phyloP scores from a whole-genome alignment of 2,888 invertebrate species.

The Drosophila subquinaria region DNA sequence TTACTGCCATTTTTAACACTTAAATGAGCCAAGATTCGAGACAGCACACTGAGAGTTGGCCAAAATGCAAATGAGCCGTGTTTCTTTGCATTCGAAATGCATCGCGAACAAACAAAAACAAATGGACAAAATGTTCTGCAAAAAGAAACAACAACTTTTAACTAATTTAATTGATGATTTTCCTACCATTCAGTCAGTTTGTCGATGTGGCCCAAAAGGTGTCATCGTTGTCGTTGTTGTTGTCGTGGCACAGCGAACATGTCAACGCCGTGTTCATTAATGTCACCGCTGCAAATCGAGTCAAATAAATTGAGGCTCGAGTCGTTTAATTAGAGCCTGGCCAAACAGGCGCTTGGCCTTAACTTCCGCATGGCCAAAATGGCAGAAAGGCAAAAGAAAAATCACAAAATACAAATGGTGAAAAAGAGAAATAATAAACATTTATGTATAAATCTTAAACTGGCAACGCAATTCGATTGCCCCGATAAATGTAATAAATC shows the following conservation, averaged over 20 bases:
- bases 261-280: conserved; percentile 78
- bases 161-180: conserved; percentile 81
- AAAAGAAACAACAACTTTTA: conserved; percentile 44
- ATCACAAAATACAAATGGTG: neutral
- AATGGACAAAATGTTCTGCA: conserved; percentile 70
- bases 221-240: conserved; percentile 64
- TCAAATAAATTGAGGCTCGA: conserved; percentile 71
- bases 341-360: conserved; percentile 20
- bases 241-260: conserved; percentile 67
- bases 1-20: conserved; percentile 81
- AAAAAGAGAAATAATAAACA: conserved; percentile 31
- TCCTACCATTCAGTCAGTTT: conserved; percentile 61
- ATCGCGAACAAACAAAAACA: conserved; percentile 20
- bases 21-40: conserved; percentile 67
- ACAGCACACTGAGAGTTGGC: conserved; percentile 29
- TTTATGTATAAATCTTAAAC: conserved; percentile 68
- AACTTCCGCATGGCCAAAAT: conserved; percentile 65
- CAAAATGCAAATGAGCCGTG: conserved; percentile 79
- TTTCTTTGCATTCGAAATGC: conserved; percentile 52
- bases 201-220: conserved; percentile 69
- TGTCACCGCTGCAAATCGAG: conserved; percentile 71
- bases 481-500: conserved; percentile 76
- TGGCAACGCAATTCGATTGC: conserved; percentile 75
- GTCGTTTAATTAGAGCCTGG: conserved; percentile 69
- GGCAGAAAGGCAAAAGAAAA: neutral